Conservation (phyloP, 1,140 invertebrate genomes). For the Trypoxylus dichotomus region DNA sequence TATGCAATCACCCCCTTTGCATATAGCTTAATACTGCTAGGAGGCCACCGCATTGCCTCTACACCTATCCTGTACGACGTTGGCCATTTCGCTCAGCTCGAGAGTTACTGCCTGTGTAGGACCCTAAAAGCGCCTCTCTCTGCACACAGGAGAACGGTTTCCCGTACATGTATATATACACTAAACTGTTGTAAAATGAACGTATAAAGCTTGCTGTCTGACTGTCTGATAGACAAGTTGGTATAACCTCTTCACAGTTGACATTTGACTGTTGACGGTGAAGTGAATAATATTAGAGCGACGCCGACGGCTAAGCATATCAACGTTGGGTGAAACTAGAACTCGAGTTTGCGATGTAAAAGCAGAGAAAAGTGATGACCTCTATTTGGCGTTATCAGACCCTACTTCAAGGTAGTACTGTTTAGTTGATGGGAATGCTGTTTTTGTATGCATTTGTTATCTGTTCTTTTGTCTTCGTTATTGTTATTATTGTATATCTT, state of each 20-base stretch:
- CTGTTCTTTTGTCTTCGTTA: background rate
- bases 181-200: constrained; percentile 50
- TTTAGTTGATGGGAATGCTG: constrained; percentile 17
- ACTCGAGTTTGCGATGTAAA: background rate
- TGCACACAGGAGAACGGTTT: constrained; percentile 28
- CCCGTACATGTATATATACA: constrained; percentile 31
- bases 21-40: constrained; percentile 24
- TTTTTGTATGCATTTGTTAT: background rate
- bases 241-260: constrained; percentile 29
- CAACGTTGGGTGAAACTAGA: background rate
- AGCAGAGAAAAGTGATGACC: background rate
- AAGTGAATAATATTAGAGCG: constrained; percentile 18
- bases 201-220: constrained; percentile 50
- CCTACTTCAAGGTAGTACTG: background rate
- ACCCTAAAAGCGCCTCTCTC: constrained; percentile 36
- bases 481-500: background rate
- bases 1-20: constrained; percentile 22
- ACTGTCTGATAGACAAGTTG: constrained; percentile 44
- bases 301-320: background rate
- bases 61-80: constrained; percentile 43
- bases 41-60: constrained; percentile 33
- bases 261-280: constrained; percentile 23
- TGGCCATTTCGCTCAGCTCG: constrained; percentile 39
- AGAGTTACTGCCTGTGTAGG: constrained; percentile 37
- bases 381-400: background rate